Evolutionary conservation across 1,140 invertebrate species (phyloP).

Genomic region (Campoletis sonorensis): DNA sequence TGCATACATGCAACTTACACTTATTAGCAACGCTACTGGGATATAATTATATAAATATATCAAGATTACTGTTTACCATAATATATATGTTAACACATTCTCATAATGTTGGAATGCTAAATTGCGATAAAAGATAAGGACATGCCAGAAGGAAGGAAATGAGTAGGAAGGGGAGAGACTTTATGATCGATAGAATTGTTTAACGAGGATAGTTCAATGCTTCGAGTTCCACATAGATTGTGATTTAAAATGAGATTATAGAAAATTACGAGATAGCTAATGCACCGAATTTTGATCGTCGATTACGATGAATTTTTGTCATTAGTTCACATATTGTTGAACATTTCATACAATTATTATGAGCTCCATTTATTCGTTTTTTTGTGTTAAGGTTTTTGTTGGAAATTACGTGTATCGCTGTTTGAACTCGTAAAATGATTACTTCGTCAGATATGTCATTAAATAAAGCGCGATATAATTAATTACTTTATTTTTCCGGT

Average conservation of each 20-base stretch:
- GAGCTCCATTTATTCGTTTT: no score
- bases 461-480: no score
- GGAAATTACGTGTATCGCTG: no score
- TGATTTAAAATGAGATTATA: constrained; percentile 3
- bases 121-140: constrained; percentile 27
- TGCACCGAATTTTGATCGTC: constrained; percentile 19
- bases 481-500: background rate
- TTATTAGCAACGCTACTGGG: background rate
- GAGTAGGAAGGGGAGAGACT: background rate
- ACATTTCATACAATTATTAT: no score
- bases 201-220: constrained; percentile 33
- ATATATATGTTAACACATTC: background rate
- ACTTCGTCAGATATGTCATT: no score
- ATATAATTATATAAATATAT: constrained; percentile 9
- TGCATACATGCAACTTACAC: background rate
- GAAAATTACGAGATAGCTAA: constrained; percentile 14
- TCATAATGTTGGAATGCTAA: constrained; percentile 22
- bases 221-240: constrained; percentile 10
- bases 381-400: no score
- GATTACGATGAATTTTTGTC: background rate
- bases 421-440: no score
- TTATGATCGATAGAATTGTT: constrained; percentile 37
- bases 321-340: background rate
- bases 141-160: background rate
- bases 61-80: background rate